Conservation (phyloP, 2,888 invertebrate genomes). For the Pecten maximus region DNA sequence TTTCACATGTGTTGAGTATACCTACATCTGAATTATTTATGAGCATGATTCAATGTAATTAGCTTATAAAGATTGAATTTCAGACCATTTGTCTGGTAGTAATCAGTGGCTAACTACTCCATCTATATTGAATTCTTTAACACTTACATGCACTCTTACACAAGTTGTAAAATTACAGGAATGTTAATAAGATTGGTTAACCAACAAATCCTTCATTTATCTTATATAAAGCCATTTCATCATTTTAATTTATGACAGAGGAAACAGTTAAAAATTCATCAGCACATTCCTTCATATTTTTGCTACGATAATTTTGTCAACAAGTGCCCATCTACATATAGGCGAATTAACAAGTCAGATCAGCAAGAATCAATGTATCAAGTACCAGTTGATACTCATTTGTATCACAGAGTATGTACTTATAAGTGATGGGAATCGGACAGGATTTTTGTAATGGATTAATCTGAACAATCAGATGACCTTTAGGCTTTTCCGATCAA, state of each 20-base stretch:
- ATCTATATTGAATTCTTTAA: neutral
- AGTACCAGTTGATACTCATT: too few species aligned
- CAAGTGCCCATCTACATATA: neutral
- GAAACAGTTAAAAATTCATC: neutral
- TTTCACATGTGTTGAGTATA: too few species aligned
- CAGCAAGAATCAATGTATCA: too few species aligned
- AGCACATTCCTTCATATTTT: neutral
- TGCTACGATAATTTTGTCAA: neutral
- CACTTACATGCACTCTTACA: constrained; percentile 21
- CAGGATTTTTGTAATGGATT: too few species aligned
- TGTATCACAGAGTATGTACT: too few species aligned
- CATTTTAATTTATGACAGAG: constrained; percentile 31
- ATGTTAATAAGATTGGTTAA: constrained; percentile 25
- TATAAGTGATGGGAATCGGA: too few species aligned
- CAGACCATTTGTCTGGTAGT: neutral
- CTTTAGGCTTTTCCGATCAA: too few species aligned
- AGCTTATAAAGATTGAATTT: neutral
- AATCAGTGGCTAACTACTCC: neutral
- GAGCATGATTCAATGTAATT: constrained; percentile 12
- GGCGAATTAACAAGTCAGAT: too few species aligned
- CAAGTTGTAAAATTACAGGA: constrained; percentile 22
- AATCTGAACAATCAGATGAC: too few species aligned
- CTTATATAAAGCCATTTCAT: neutral
- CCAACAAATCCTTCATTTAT: neutral
- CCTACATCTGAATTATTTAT: neutral